phyloP scores from a whole-genome alignment of 2,797 vertebrate genomes.

The Acanthurus tractus region DNA sequence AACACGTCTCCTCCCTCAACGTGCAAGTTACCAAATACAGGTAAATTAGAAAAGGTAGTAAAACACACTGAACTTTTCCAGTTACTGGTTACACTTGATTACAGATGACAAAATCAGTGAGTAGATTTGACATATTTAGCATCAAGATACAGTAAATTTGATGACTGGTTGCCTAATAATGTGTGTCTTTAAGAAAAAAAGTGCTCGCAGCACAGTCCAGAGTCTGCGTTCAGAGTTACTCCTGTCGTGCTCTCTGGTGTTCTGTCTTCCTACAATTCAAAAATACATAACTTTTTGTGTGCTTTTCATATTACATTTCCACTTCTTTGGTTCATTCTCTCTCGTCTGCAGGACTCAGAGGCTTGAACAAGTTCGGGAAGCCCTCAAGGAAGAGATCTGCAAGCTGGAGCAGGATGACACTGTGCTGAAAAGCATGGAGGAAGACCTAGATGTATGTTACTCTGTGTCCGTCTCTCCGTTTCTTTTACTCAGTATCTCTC shows the following conservation, averaged over 20 bases:
- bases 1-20: conserved; percentile 86
- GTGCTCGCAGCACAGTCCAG: not conserved
- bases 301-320: not conserved
- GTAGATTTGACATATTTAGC: not conserved
- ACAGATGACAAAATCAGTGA: not conserved
- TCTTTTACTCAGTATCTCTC: not conserved
- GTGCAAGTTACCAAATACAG: conserved; percentile 85
- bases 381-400: conserved; percentile 88
- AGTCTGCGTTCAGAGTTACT: not conserved
- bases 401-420: conserved; percentile 89
- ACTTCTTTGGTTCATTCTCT: conserved; percentile 12
- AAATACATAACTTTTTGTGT: not conserved
- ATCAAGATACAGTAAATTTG: not conserved
- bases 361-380: conserved; percentile 85
- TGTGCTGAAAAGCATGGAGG: conserved; percentile 89
- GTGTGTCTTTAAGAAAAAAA: not conserved
- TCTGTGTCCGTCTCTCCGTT: not conserved
- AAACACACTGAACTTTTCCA: not conserved
- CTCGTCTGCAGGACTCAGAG: conserved; percentile 84
- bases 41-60: conserved; percentile 75
- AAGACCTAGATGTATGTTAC: conserved; percentile 88
- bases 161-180: not conserved
- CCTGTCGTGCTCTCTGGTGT: not conserved
- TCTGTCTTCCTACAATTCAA: not conserved
- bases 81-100: not conserved